Base-by-base conservation (phyloP, 2,888 invertebrate genomes). In the Geotrupes spiniger region DNA sequence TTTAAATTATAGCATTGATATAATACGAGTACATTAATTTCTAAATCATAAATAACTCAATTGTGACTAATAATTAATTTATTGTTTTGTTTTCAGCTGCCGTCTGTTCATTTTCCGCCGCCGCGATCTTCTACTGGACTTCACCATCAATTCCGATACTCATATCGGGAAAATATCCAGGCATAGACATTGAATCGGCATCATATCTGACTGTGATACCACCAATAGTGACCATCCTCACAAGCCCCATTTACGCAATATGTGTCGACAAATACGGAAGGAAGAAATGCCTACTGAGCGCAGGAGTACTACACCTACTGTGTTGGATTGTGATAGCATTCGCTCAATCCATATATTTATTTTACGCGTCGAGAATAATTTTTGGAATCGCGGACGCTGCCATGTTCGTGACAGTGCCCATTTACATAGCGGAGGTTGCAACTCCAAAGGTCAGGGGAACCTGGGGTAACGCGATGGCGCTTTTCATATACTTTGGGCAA, bases 371-470 rank as follows among this genome's bases (percentile, higher is more conserved):
- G 1, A 59, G 68, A 51, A 50, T 65, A 6, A 42, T 63, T 2
- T 45, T 51, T 6, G 68, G 68, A 27, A 47, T 67, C 2, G 60
- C 51, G 0, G 68, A 68, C 31, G 60, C 63, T 5, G 53, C 54
- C 15, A 33, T 65, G 9, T 66, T 61, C 46, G 42, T 58, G 2
- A 46, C 46, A 10, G 11, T 52, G 3, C 52, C 55, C 1, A 52
- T 60, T 42, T 69, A 68, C 42, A 54, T 66, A 1, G 63, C 63
- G 4, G 69, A 69, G 57, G 56, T 68, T 3, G 49, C 63, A 25
- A 59, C 60, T 5, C 67, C 69, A 2, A 58, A 58, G 47, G 57
- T 69, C 0, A 46, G 69, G 47, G 65, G 65, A 15, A 59, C 54
- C n/a, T 68, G 65, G 64, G 68, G 69, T 1, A 66, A 63, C 42